Evolutionary conservation across 2,113 vertebrate species (phyloP).

Genomic region (Neotragus moschatus): DNA sequence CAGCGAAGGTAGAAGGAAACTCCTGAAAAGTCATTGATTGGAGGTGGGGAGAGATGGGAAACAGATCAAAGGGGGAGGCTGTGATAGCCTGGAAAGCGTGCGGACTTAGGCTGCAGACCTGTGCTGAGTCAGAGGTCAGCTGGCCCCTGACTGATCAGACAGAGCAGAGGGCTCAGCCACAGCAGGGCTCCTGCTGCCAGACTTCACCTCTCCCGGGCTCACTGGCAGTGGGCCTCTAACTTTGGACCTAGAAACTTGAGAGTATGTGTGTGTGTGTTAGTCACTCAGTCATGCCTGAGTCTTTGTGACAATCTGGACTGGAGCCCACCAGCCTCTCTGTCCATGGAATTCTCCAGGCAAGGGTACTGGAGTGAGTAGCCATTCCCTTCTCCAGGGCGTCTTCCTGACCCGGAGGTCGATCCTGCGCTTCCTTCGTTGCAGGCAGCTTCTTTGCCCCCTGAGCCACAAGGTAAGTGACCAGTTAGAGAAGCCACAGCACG

Average conservation of each 20-base stretch:
- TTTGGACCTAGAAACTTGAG: background rate
- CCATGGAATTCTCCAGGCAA: background rate
- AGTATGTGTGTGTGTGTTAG: background rate
- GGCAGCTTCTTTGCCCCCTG: background rate
- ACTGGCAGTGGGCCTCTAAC: background rate
- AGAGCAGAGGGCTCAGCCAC: background rate
- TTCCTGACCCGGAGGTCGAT: rapidly evolving
- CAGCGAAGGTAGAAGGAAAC: background rate
- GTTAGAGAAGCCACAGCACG: background rate
- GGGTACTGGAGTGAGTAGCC: background rate
- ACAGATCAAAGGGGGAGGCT: background rate
- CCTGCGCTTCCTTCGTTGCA: background rate
- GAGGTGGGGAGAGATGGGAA: background rate
- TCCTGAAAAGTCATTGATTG: background rate
- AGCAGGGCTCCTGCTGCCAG: rapidly evolving
- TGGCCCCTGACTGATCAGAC: background rate
- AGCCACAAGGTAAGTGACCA: background rate
- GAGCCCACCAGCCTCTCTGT: background rate
- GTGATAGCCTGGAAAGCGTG: background rate
- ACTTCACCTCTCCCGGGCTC: rapidly evolving
- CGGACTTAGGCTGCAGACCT: rapidly evolving
- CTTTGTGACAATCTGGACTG: background rate
- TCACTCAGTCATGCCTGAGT: background rate
- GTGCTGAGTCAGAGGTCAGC: background rate
- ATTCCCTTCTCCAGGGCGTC: background rate